Evolutionary conservation across 2,797 vertebrate genomes (phyloP).

Genomic region (Hydrophis major): DNA sequence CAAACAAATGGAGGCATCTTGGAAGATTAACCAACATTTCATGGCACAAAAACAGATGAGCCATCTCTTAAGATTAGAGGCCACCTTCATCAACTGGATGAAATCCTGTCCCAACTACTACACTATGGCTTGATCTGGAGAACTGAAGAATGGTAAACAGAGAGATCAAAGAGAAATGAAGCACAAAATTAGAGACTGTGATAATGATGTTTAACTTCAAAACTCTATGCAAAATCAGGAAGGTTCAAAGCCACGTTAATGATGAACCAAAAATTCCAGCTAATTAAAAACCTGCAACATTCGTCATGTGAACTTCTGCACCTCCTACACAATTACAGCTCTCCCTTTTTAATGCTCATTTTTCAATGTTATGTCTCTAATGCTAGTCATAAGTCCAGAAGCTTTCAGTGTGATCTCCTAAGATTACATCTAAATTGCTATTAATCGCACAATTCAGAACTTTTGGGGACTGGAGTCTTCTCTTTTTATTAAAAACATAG

Average conservation of each 20-base stretch:
- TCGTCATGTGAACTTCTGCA: not conserved
- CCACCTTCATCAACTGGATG: not conserved
- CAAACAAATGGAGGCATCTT: not conserved
- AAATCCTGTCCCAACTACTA: not conserved
- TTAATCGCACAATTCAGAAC: slow-evolving; percentile 5
- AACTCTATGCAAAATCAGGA: not conserved
- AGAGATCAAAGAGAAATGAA: not conserved
- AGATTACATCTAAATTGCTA: not conserved
- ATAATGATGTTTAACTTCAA: not conserved
- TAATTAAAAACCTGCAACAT: not conserved
- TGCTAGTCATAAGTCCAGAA: not conserved
- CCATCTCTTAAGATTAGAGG: not conserved
- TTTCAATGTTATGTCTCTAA: not conserved
- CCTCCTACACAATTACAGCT: not conserved
- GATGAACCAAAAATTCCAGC: not conserved
- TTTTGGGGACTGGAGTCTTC: slow-evolving; percentile 7
- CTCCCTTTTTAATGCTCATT: not conserved
- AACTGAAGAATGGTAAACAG: not conserved
- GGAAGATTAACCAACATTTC: not conserved
- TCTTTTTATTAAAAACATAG: not conserved
- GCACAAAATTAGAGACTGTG: not conserved
- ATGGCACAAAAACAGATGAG: not conserved
- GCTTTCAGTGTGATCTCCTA: not conserved
- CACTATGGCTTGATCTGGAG: not conserved
- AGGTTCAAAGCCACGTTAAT: not conserved